Conservation (phyloP, 2,113 vertebrate species). For the Cyanoliseus patagonus region DNA sequence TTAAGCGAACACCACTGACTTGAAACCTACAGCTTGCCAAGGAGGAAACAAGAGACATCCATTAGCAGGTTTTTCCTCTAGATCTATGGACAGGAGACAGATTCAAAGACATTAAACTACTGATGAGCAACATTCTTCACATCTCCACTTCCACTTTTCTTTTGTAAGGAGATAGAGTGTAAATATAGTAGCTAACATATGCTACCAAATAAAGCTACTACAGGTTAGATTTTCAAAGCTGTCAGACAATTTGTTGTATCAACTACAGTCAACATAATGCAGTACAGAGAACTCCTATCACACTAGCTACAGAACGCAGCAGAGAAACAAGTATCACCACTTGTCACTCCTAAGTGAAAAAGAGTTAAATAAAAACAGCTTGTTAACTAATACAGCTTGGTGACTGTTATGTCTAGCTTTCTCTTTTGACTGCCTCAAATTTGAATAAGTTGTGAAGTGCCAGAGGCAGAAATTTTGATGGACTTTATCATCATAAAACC, state of each 20-base stretch:
- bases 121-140: neutral
- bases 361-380: slow-evolving; percentile 1
- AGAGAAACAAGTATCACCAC: neutral
- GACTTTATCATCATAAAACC: neutral
- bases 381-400: neutral
- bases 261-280: neutral
- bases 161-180: neutral
- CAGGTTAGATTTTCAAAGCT: neutral
- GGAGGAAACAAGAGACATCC: neutral
- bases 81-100: neutral
- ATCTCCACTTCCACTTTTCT: neutral
- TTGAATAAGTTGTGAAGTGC: neutral
- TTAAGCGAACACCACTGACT: neutral
- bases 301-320: neutral
- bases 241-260: neutral
- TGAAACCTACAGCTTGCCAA: neutral
- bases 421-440: neutral
- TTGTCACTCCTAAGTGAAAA: neutral
- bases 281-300: neutral
- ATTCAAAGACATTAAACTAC: neutral
- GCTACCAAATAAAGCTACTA: neutral
- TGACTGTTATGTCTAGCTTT: neutral
- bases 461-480: neutral
- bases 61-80: neutral
- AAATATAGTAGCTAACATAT: neutral